These are phyloP conservation scores for Bruchidius siliquastri DNA, from an alignment of 2,888 invertebrate genomes.

Conservation along the genomic window DNA sequence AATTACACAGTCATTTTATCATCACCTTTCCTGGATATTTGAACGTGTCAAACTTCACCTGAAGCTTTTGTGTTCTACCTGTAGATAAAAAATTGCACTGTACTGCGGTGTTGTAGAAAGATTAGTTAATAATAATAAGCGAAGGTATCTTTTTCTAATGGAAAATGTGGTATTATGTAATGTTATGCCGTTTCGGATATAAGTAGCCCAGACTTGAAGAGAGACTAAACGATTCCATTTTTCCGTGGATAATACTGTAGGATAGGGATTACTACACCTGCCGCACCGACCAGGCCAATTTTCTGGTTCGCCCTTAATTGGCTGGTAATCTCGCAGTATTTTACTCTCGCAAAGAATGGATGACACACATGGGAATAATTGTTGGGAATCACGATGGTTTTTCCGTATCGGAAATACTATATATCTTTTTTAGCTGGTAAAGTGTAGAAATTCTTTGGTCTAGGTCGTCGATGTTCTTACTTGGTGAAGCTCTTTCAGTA, in stretches of 20 bases:
- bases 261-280: not conserved
- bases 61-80: too few species aligned
- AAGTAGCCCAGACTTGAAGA: not conserved
- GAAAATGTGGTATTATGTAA: not conserved
- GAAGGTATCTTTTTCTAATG: not conserved
- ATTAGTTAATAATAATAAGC: too few species aligned
- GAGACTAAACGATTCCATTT: not conserved
- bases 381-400: not conserved
- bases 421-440: too few species aligned
- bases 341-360: not conserved
- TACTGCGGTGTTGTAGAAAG: too few species aligned
- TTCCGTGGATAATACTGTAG: not conserved
- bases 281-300: not conserved
- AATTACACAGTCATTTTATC: too few species aligned
- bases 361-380: not conserved
- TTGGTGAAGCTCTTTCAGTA: too few species aligned
- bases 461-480: too few species aligned
- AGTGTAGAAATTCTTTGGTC: too few species aligned
- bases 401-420: not conserved
- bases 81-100: too few species aligned
- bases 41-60: too few species aligned
- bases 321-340: not conserved
- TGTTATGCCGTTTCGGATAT: not conserved
- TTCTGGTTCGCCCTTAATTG: not conserved
- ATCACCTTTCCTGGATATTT: too few species aligned